These are phyloP conservation scores for Alcedo atthis DNA, from an alignment of 2,797 vertebrate genomes.

Conservation along the genomic window DNA sequence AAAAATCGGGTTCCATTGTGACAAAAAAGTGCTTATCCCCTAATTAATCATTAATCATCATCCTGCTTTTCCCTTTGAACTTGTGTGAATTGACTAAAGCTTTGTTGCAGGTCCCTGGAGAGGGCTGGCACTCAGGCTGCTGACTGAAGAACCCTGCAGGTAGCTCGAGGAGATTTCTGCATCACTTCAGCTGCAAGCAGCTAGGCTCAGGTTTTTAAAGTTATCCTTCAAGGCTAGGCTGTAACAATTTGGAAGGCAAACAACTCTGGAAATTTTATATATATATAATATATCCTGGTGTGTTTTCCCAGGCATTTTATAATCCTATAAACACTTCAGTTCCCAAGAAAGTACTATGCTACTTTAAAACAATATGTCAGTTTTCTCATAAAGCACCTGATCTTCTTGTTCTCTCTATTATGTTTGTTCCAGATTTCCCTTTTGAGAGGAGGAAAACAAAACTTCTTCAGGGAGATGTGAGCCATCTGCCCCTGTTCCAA, in stretches of 20 bases:
- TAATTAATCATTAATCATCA: constrained; percentile 74
- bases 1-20: background rate
- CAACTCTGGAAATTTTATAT: background rate
- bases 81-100: constrained; percentile 28
- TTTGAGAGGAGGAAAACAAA: background rate
- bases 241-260: constrained; percentile 36
- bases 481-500: constrained; percentile 6
- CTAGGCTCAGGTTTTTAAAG: constrained; percentile 79
- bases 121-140: constrained; percentile 71
- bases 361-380: background rate
- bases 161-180: constrained; percentile 80
- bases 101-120: constrained; percentile 63
- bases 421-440: background rate
- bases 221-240: constrained; percentile 27
- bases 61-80: constrained; percentile 75
- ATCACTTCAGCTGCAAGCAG: constrained; percentile 68
- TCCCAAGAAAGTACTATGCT: background rate
- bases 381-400: background rate
- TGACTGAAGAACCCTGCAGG: constrained; percentile 77
- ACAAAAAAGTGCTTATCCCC: constrained; percentile 4
- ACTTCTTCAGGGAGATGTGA: background rate
- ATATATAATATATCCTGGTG: background rate
- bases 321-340: background rate
- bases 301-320: background rate
- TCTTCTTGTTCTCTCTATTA: background rate